Conservation (phyloP, 2,888 invertebrate genomes). For the Dryobota labecula region DNA sequence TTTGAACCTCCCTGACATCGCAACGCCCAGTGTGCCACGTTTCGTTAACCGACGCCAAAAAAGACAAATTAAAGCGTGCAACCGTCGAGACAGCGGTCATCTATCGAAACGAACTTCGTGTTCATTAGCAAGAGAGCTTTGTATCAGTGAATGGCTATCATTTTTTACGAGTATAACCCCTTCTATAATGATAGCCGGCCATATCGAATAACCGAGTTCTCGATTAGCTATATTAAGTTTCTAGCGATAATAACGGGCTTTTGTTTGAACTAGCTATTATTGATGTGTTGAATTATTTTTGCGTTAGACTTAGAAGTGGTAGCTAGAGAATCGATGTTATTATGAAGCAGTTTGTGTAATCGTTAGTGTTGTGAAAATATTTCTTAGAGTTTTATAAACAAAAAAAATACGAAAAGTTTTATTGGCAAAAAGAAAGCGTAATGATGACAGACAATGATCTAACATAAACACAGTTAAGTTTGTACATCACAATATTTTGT, state of each 20-base stretch:
- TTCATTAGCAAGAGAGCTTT: slow-evolving; percentile 66
- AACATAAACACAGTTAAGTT: too few species aligned
- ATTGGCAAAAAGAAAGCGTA: too few species aligned
- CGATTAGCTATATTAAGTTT: slow-evolving; percentile 55
- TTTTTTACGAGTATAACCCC: slow-evolving; percentile 59
- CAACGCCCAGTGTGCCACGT: slow-evolving; percentile 40
- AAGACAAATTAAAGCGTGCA: slow-evolving; percentile 53
- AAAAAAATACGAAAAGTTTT: too few species aligned
- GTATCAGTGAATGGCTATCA: slow-evolving; percentile 62
- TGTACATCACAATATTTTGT: too few species aligned
- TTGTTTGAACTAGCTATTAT: slow-evolving; percentile 42
- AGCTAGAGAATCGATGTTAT: not conserved
- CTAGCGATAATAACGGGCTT: slow-evolving; percentile 42
- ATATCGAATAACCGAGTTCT: slow-evolving; percentile 56
- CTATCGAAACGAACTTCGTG: slow-evolving; percentile 62
- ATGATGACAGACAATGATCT: too few species aligned
- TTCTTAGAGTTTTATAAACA: not conserved
- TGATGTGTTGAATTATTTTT: slow-evolving; percentile 24
- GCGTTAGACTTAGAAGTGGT: slow-evolving; percentile 14
- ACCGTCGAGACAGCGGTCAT: slow-evolving; percentile 55
- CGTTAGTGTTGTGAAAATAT: not conserved
- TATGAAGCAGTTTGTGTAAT: not conserved
- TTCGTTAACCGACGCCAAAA: slow-evolving; percentile 32
- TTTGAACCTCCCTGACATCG: slow-evolving; percentile 15
- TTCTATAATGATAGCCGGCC: slow-evolving; percentile 49